Base-by-base conservation (phyloP, 2,113 vertebrate genomes). In the Columba livia region DNA sequence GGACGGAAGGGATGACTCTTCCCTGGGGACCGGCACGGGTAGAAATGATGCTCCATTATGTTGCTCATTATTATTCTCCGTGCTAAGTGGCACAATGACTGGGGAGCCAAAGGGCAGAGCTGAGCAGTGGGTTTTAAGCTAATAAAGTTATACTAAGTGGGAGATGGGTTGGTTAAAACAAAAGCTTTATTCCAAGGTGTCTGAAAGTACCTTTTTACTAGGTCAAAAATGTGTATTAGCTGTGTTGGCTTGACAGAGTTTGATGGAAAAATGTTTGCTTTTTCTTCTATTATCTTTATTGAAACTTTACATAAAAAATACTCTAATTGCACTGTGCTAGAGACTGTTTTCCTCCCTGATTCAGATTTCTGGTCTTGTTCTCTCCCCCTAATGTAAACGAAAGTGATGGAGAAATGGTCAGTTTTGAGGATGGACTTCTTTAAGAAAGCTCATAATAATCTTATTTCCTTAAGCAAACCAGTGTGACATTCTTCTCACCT, bases 21-120 rank as follows among this genome's bases (percentile, higher is more conserved):
- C 95, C 91, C 92, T 31, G 20, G 97, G 79, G 97, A 96, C 65
- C 64, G 60, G 70, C 91, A 62, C 90, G 75, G 85, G 54, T 71
- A 65, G 96, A 79, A 95, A 93, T 83, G 75, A 69, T 44, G 48
- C 80, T 95, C 85, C 95, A 69, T 97, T 97, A 87, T 90, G 65
- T 54, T 48, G 60, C 84, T 94, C 79, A 38, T 95, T 97, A 96
- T 91, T 94, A 93, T 97, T 97, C 91, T 91, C 62, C 28, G 6
- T 54, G 90, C 71, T 85, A 94, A 93, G 66, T 82, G 80, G 60
- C 78, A 28, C 74, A 5, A 90, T 57, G 89, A 64, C 88, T 90
- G 84, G 64, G 38, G 77, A 95, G 89, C 79, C 93, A 88, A 96
- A 94, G 71, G 95, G 60, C 61, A 91, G 91, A 79, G 73, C 24